A percentile compares a stretch with the other conserved stretches of the same genome.
These are phyloP conservation scores for Drosophila prolongata DNA, from an alignment of 2,888 invertebrate genomes.

Conservation along the genomic window DNA sequence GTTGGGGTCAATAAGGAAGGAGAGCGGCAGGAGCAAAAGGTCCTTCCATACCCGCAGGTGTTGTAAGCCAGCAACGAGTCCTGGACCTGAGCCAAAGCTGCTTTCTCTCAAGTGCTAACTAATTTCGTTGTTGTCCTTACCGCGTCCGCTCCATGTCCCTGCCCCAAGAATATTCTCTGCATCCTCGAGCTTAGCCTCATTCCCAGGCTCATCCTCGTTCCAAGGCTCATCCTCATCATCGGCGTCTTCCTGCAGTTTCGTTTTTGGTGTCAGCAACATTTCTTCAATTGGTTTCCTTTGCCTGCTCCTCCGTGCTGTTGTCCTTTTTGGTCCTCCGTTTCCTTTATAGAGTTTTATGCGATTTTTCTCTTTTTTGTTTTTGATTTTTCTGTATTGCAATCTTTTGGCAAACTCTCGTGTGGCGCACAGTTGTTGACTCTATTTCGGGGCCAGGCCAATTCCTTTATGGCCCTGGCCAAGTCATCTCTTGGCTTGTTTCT, in stretches of 20 bases:
- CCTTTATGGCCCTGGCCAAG: conserved; percentile 54
- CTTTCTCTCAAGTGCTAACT: conserved; percentile 74
- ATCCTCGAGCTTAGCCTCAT: conserved; percentile 30
- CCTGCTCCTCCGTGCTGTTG: conserved; percentile 35
- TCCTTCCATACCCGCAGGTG: conserved; percentile 71
- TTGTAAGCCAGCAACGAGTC: conserved; percentile 67
- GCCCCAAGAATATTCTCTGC: conserved; percentile 9
- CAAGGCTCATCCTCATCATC: conserved; percentile 28
- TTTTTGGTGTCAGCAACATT: conserved; percentile 77
- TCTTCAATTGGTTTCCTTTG: conserved; percentile 79
- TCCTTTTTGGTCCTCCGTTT: conserved; percentile 29
- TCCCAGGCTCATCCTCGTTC: conserved; percentile 26
- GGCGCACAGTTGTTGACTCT: conserved; percentile 72
- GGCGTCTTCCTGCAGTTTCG: conserved; percentile 44
- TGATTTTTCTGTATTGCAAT: conserved; percentile 19
- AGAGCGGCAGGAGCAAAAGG: conserved; percentile 19
- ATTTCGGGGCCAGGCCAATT: conserved; percentile 68
- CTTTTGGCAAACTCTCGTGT: conserved; percentile 38
- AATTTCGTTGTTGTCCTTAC: conserved; percentile 72
- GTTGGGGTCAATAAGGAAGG: conserved; percentile 21
- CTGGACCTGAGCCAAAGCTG: conserved; percentile 69
- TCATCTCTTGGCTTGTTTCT: conserved; percentile 63
- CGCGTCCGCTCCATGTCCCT: conserved; percentile 21
- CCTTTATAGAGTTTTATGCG: conserved; percentile 51
- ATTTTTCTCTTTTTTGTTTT: conserved; percentile 1